Evolutionary conservation across 1,140 invertebrate species (phyloP), one percentile per base, ranked within the genome.

Genomic region (silkworm (Bombyx mori)): DNA sequence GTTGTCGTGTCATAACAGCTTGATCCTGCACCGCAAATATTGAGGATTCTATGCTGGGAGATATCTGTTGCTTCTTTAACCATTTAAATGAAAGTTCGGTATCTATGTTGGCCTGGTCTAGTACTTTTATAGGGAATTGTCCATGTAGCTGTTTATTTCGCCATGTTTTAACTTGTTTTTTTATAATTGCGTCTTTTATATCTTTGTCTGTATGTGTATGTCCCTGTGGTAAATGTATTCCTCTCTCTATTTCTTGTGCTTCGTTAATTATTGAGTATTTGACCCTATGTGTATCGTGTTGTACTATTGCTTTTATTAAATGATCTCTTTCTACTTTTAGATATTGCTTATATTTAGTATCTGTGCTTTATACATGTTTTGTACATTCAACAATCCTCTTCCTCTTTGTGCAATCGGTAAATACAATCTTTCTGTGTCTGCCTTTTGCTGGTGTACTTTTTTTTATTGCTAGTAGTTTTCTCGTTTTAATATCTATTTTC

Each of bases 1-100:
- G 45, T 43, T 62, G 50, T 42, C 56, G 53, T 48, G n/a, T 51
- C 22, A 51, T 51, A 18, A 18, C 1, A 12, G 49, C 49, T 22
- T 18, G n/a, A 47, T 47, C 6, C n/a, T 47, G 49, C 22, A 12
- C 22, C 5, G 49, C 49, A 51, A 51, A 51, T 51, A 51, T 6
- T 12, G 12, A 26, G n/a, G 49, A 51, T 26, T 51, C 49, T 18
- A 12, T 6, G 8, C 10, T 12, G 8, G 5, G 8, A 51, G 49
- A 51, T 6, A 18, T 26, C 49, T 12, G 49, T 12, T 51, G 6
- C 18, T 51, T 51, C 12, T 51, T 51, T 4, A 51, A 12, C 49
- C 0, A 18, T 18, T 26, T 18, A 4, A 48, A 47, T 47, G 12
- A 42, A 42, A 7, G 49, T 4, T 18, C 18, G 0, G 26, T 51